Conservation (phyloP, 2,797 vertebrate species). For the Peromyscus melanophrys region DNA sequence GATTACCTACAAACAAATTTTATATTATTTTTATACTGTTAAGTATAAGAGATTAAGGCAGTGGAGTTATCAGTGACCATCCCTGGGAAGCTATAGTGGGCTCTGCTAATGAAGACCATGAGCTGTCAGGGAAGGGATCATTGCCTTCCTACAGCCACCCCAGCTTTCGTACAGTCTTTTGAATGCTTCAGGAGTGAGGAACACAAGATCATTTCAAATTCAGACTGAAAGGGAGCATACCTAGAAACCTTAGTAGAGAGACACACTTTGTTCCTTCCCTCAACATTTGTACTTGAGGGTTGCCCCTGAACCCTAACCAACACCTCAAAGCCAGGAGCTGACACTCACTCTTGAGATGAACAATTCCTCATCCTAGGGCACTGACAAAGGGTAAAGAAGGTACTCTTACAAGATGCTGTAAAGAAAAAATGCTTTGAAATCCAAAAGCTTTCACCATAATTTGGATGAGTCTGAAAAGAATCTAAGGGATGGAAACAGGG, state of each 20-base stretch:
- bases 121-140: neutral
- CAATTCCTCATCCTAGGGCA: slow-evolving; percentile 13
- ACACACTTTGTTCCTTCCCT: neutral
- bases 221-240: slow-evolving; percentile 44
- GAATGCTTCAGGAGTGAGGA: slow-evolving; percentile 22
- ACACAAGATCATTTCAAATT: slow-evolving; percentile 38
- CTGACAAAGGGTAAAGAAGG: slow-evolving; percentile 40
- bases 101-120: neutral
- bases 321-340: slow-evolving; percentile 41
- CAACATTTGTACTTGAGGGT: neutral
- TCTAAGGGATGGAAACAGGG: neutral
- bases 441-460: neutral
- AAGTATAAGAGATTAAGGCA: neutral
- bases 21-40: slow-evolving; percentile 29
- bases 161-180: neutral
- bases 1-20: slow-evolving; percentile 85
- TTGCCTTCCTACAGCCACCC: neutral
- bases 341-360: slow-evolving; percentile 17
- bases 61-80: neutral
- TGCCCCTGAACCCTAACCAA: slow-evolving; percentile 34
- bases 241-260: slow-evolving; percentile 18
- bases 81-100: neutral
- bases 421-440: slow-evolving; percentile 47
- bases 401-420: neutral
- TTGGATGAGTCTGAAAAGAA: neutral